Percentiles rank a stretch among this genome's conserved stretches.
phyloP scores from a whole-genome alignment of 1,140 invertebrate genomes.

The Drosophila fuyamai region DNA sequence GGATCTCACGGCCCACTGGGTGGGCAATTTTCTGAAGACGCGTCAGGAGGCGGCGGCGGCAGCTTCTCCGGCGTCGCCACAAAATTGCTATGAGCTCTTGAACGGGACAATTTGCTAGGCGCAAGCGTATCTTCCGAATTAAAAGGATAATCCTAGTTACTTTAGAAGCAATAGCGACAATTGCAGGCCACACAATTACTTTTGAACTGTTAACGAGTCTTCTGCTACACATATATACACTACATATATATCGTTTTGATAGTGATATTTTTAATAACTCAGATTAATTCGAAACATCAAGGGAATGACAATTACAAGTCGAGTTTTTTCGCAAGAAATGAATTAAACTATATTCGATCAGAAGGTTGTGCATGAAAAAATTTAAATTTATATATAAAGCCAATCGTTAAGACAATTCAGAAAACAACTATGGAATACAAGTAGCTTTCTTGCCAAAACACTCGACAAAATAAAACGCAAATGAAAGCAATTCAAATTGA shows the following conservation, averaged over 20 bases:
- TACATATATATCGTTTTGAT: slow-evolving; percentile 58
- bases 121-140: slow-evolving; percentile 18
- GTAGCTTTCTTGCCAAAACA: slow-evolving; percentile 7
- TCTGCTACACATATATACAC: slow-evolving; percentile 53
- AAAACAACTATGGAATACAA: not conserved
- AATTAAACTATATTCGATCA: not conserved
- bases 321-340: slow-evolving; percentile 45
- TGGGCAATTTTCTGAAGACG: slow-evolving; percentile 85
- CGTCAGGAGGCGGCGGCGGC: slow-evolving; percentile 69
- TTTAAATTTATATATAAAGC: not conserved
- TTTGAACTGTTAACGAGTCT: slow-evolving; percentile 67
- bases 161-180: slow-evolving; percentile 73
- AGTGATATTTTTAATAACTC: slow-evolving; percentile 46
- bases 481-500: slow-evolving; percentile 36
- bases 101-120: slow-evolving; percentile 83
- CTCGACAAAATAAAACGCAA: slow-evolving; percentile 10
- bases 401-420: not conserved
- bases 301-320: slow-evolving; percentile 11
- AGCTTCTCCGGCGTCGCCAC: slow-evolving; percentile 32
- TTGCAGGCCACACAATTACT: slow-evolving; percentile 77
- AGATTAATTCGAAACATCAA: slow-evolving; percentile 24
- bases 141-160: slow-evolving; percentile 58
- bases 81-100: slow-evolving; percentile 77
- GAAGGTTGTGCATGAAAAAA: slow-evolving; percentile 18
- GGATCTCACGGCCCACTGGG: slow-evolving; percentile 87